Evolutionary conservation across 2,113 vertebrate species (phyloP), one percentile per base, ranked within the genome.

Genomic region (Eonycteris spelaea): DNA sequence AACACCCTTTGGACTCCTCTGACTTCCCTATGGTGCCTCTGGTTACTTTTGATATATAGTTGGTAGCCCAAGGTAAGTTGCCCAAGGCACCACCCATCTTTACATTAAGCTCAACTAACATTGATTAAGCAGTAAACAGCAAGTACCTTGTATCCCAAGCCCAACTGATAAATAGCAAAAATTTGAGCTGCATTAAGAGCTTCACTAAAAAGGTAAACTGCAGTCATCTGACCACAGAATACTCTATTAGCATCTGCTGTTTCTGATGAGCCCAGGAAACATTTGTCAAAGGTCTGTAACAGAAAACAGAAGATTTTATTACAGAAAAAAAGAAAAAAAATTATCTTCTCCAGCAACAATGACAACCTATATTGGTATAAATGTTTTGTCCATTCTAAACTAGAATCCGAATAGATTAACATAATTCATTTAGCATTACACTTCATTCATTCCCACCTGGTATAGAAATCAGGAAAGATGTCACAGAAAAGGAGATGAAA

Each of bases 181-280:
- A 99, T 99, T 97, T 99, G 99, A 98, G 99, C 99, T 53, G 99
- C 99, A 65, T 99, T 99, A 92, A 99, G 99, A 95, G 99, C 99
- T 95, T 99, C 99, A 95, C 99, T 99, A 65, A 99, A 99, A 96
- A 99, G 99, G 98, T 99, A 99, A 96, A 99, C 99, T 0, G 99
- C 99, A 59, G 99, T 99, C 99, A 99, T 99, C 97, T 99, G 99
- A 63, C 99, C 99, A 95, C 99, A 99, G 97, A 99, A 99, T 74
- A 99, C 99, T 67, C 99, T 98, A 96, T 99, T 99, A 94, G 98
- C 99, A 95, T 99, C 99, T 35, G 99, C 99, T 12, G 99, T 99
- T 98, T 99, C 99, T 18, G 99, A 99, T 2, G 99, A 99, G 45
- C 99, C 99, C 98, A 99, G 98, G 98, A 99, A 99, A 98, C 99